Base-by-base conservation (phyloP, 1,140 invertebrate species). In the Andricus grossulariae region DNA sequence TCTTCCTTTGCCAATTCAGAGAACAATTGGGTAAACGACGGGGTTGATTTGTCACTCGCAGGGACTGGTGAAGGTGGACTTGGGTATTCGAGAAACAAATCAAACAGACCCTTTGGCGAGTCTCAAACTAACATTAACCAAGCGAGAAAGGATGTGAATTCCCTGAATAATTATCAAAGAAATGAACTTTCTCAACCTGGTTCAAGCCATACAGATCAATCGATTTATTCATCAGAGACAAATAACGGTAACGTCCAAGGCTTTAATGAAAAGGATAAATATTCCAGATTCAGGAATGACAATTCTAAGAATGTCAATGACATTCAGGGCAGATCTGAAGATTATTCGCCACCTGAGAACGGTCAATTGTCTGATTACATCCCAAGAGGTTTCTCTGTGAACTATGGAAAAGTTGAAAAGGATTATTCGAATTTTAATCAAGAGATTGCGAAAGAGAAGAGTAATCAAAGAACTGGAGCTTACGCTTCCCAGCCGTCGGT, bases 31-130 rank as follows among this genome's bases (percentile, higher is more conserved):
- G 19, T 60, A 21, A 60, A 60, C 21, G 80, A 82, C 74, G 70
- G 74, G 45, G 79, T 77, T 49, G 87, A 88, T 73, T 76, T 86
- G 2, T 87, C 86, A 12, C 74, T 85, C 16, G 87, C 86, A 11
- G 83, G 85, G 21, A 86, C 80, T 18, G 82, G 83, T 49, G 80
- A 81, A 49, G 80, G 83, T 18, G 71, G 55, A 18, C 72, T 80
- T 15, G 77, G 71, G 0, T 77, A 80, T 60, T 49, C 52, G 18
- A 32, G 45, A 25, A 18, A 74, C 54, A 49, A 83, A 78, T 81
- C 78, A 70, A 66, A 75, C 60, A 13, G 77, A 78, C 55, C 77
- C 78, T 50, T 71, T 54, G 57, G 15, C 7, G n/a, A 74, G 0
- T 45, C 11, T 55, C 19, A 55, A 18, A 55, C 18, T 5, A 80